Conservation (phyloP, 2,888 invertebrate species). For the Hydriomena furcata region DNA sequence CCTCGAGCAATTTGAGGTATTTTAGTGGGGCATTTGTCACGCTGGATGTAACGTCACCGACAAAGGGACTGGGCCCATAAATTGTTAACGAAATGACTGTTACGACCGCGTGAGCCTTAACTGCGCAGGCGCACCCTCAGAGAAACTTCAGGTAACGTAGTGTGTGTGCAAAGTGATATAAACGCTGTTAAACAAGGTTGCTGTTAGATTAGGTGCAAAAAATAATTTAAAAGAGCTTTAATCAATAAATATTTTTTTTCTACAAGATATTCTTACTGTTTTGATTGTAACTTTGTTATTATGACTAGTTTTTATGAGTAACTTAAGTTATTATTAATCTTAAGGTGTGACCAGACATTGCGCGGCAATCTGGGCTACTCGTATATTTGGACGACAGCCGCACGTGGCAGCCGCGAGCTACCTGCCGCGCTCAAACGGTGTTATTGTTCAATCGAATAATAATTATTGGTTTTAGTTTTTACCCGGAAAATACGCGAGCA, state of each 20-base stretch:
- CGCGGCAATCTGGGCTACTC: too few relatives aligned
- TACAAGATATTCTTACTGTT: too few relatives aligned
- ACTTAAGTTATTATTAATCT: too few relatives aligned
- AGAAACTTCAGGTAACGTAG: slow-evolving; percentile 39
- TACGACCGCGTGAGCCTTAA: slow-evolving; percentile 37
- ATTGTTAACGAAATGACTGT: slow-evolving; percentile 64
- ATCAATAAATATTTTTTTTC: neutral
- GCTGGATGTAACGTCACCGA: slow-evolving; percentile 36
- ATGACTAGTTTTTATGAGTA: too few relatives aligned
- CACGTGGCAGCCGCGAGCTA: too few relatives aligned
- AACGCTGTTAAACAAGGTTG: neutral
- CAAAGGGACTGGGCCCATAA: slow-evolving; percentile 55
- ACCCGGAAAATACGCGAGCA: too few relatives aligned
- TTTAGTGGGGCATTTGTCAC: slow-evolving; percentile 53
- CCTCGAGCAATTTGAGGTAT: slow-evolving; percentile 40
- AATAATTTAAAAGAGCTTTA: neutral
- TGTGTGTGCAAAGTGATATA: slow-evolving; percentile 14
- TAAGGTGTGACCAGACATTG: too few relatives aligned
- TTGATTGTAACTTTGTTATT: too few relatives aligned
- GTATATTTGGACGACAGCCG: too few relatives aligned
- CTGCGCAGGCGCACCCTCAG: slow-evolving; percentile 39
- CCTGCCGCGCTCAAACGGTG: too few relatives aligned
- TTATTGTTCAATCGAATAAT: too few relatives aligned
- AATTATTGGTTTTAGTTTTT: too few relatives aligned
- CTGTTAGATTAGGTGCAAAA: slow-evolving; percentile 1